These are phyloP conservation scores for Microctenopoma lineatum DNA, from an alignment of 2,797 vertebrate species.

Conservation along the genomic window DNA sequence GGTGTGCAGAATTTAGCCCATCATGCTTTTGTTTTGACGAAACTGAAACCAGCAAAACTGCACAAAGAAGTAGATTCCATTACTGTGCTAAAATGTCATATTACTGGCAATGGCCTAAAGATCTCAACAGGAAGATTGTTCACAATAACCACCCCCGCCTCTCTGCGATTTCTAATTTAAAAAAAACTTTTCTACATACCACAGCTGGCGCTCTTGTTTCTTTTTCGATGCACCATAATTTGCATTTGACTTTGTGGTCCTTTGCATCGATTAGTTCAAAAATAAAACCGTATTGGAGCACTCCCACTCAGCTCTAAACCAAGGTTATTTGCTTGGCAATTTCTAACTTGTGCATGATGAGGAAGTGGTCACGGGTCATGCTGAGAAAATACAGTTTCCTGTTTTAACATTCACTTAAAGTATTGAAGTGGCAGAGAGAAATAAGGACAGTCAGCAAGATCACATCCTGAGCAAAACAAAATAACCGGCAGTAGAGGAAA, in stretches of 20 bases:
- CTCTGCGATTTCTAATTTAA: slow-evolving; percentile 30
- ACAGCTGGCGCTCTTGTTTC: slow-evolving; percentile 22
- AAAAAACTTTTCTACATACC: slow-evolving; percentile 41
- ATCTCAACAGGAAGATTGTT: slow-evolving; percentile 4
- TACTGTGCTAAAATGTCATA: slow-evolving; percentile 44
- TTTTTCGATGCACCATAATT: slow-evolving; percentile 21
- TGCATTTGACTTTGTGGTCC: slow-evolving; percentile 49
- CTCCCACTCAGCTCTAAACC: slow-evolving; percentile 40
- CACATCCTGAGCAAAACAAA: slow-evolving; percentile 39
- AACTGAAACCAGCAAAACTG: slow-evolving; percentile 61
- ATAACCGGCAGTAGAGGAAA: slow-evolving; percentile 41
- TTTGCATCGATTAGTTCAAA: slow-evolving; percentile 53
- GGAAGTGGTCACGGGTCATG: slow-evolving; percentile 89
- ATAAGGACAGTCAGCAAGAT: slow-evolving; percentile 36
- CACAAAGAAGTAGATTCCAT: slow-evolving; percentile 64
- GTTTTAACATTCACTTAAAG: slow-evolving; percentile 80
- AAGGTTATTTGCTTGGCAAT: slow-evolving; percentile 60
- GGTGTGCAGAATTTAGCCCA: slow-evolving; percentile 42
- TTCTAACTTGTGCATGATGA: slow-evolving; percentile 81
- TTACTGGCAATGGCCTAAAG: slow-evolving; percentile 33
- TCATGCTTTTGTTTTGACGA: slow-evolving; percentile 67
- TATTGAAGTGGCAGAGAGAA: slow-evolving; percentile 73
- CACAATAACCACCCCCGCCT: slow-evolving; percentile 8
- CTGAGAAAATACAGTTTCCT: slow-evolving; percentile 87
- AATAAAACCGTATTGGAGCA: slow-evolving; percentile 21